A percentile compares a stretch with the other conserved stretches of the same genome.
Evolutionary conservation across 2,888 invertebrate species (phyloP).

Genomic region (Lampropteryx suffumata): DNA sequence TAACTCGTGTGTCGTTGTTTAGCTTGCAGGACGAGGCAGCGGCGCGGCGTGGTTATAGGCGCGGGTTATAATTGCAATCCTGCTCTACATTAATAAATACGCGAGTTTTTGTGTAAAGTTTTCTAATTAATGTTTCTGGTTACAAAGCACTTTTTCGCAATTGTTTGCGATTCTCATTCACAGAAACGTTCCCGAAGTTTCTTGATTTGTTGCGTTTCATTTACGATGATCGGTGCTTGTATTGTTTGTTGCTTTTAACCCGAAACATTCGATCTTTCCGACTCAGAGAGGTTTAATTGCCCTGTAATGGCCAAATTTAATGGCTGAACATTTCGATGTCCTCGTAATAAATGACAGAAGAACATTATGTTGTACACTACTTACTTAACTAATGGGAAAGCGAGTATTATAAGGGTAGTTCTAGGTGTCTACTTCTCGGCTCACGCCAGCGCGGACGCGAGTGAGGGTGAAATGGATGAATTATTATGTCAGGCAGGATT

Average conservation of each 20-base stretch:
- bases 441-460: background rate
- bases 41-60: background rate
- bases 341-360: constrained; percentile 5
- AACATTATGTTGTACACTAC: background rate
- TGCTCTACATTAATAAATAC: constrained; percentile 12
- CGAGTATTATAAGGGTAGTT: background rate
- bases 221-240: constrained; percentile 17
- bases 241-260: constrained; percentile 2
- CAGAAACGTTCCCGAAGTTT: constrained; percentile 14
- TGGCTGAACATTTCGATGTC: constrained; percentile 2
- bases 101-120: constrained; percentile 19
- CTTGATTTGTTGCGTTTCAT: constrained; percentile 22
- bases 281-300: constrained; percentile 1
- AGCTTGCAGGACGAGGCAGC: background rate
- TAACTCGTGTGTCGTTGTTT: background rate
- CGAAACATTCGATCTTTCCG: constrained; percentile 2
- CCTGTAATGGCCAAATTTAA: constrained; percentile 10
- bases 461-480: background rate
- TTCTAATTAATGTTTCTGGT: constrained; percentile 21
- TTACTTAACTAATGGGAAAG: background rate
- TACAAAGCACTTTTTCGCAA: constrained; percentile 17
- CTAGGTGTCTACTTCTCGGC: background rate
- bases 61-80: background rate
- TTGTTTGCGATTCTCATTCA: constrained; percentile 15
- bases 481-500: constrained; percentile 1